phyloP scores from a whole-genome alignment of 2,888 invertebrate species.

The Trissolcus japonicus region DNA sequence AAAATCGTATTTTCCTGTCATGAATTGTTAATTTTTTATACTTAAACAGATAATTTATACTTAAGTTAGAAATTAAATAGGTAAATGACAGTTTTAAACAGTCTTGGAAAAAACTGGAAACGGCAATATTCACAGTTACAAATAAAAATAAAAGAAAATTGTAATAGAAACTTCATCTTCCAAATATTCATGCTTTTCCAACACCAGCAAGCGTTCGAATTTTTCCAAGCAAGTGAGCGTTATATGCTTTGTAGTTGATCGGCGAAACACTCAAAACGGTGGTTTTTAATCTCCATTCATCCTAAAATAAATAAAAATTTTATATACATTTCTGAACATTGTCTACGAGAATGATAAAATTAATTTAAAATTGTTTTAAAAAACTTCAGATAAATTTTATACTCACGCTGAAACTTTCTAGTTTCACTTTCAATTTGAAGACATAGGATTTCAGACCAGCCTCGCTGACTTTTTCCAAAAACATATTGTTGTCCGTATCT shows the following conservation, averaged over 20 bases:
- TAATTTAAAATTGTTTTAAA: not conserved
- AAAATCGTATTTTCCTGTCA: too few relatives aligned
- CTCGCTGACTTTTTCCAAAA: conserved; percentile 83
- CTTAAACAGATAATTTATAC: too few relatives aligned
- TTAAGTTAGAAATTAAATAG: too few relatives aligned
- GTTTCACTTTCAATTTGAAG: conserved; percentile 90
- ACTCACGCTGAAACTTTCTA: conserved; percentile 94
- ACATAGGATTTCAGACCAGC: conserved; percentile 88
- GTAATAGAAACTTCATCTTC: too few relatives aligned
- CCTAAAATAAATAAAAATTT: conserved; percentile 79
- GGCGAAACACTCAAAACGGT: conserved; percentile 81
- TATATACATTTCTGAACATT: not conserved
- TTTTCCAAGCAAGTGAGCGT: conserved; percentile 83
- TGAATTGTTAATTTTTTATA: too few relatives aligned
- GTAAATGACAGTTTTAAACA: too few relatives aligned
- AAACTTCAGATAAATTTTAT: conserved; percentile 4
- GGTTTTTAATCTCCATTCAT: conserved; percentile 88
- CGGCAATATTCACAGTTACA: too few relatives aligned
- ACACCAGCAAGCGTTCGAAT: conserved; percentile 82
- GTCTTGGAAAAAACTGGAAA: too few relatives aligned
- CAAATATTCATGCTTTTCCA: conserved; percentile 64
- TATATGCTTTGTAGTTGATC: conserved; percentile 88
- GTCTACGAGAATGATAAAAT: not conserved
- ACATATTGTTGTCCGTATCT: conserved; percentile 82
- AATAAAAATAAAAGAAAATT: too few relatives aligned